These are phyloP conservation scores for Etheostoma nigrum DNA, from an alignment of 2,797 vertebrate species.

Conservation along the genomic window DNA sequence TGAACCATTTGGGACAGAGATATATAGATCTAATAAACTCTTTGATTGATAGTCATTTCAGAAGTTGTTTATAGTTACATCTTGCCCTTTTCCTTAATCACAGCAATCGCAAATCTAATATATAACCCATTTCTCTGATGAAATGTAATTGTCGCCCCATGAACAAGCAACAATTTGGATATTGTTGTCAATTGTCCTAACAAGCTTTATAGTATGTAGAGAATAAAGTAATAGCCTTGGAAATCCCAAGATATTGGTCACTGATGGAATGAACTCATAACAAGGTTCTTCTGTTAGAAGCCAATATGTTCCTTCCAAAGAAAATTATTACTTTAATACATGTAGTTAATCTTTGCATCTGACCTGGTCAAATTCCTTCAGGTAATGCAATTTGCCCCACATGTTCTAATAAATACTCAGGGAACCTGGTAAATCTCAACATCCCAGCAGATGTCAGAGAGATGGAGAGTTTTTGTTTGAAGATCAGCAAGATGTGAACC, in stretches of 20 bases:
- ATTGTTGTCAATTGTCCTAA: constrained; percentile 41
- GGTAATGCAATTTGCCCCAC: constrained; percentile 77
- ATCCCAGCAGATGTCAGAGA: constrained; percentile 57
- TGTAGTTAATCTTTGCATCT: constrained; percentile 73
- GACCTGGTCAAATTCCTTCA: constrained; percentile 82
- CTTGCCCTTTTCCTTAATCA: background rate
- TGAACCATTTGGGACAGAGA: too few species aligned
- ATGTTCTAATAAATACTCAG: constrained; percentile 66
- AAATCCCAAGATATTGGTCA: constrained; percentile 57
- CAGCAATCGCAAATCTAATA: constrained; percentile 9
- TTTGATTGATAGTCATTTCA: too few species aligned
- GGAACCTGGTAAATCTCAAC: constrained; percentile 72
- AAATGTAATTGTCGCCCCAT: background rate
- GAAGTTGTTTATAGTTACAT: background rate
- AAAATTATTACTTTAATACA: constrained; percentile 67
- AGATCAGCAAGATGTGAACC: constrained; percentile 57
- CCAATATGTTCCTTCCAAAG: constrained; percentile 40
- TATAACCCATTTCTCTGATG: constrained; percentile 1
- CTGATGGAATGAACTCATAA: constrained; percentile 73
- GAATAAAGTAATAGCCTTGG: constrained; percentile 18
- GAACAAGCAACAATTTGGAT: constrained; percentile 33
- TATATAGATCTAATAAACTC: too few species aligned
- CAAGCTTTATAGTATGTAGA: constrained; percentile 20
- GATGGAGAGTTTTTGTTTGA: constrained; percentile 64
- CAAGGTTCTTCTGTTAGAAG: constrained; percentile 43